Percentiles rank a stretch among this genome's conserved stretches.
These are phyloP conservation scores for Carabus problematicus DNA, from an alignment of 2,888 invertebrate species.

Conservation along the genomic window DNA sequence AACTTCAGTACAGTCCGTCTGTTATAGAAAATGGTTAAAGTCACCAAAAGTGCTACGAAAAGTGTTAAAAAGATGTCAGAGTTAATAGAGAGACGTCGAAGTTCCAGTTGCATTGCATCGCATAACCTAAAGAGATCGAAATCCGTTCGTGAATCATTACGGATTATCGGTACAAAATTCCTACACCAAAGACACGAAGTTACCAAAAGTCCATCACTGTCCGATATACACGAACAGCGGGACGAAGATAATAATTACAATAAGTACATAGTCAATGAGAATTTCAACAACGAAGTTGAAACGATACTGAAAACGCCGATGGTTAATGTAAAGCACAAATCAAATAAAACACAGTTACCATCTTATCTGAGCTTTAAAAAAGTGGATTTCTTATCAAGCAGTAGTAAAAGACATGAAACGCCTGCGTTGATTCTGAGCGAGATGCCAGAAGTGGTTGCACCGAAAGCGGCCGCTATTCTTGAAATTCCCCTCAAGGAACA, in stretches of 20 bases:
- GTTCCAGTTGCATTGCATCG: constrained; percentile 35
- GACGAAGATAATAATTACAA: constrained; percentile 31
- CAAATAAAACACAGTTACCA: constrained; percentile 32
- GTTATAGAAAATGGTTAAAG: constrained; percentile 53
- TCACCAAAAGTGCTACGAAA: constrained; percentile 45
- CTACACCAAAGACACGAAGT: constrained; percentile 48
- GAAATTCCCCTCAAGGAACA: constrained; percentile 62
- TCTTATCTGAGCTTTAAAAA: constrained; percentile 47
- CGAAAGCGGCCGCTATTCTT: constrained; percentile 68
- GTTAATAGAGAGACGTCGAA: constrained; percentile 53
- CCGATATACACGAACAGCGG: constrained; percentile 38
- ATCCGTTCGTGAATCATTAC: constrained; percentile 74
- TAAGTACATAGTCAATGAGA: constrained; percentile 29
- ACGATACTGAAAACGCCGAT: constrained; percentile 57
- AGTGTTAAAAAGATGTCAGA: constrained; percentile 54
- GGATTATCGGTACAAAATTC: constrained; percentile 70
- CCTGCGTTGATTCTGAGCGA: constrained; percentile 49
- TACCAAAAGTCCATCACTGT: constrained; percentile 39
- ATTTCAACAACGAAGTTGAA: constrained; percentile 46
- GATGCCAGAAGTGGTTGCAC: constrained; percentile 64
- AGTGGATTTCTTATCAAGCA: constrained; percentile 47
- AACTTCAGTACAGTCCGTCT: background rate
- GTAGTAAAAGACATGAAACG: constrained; percentile 48
- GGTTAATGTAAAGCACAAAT: constrained; percentile 43
- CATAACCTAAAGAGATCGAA: constrained; percentile 67